These are phyloP conservation scores for Lasioglossum villosulum DNA, from an alignment of 2,888 invertebrate genomes.

Conservation along the genomic window DNA sequence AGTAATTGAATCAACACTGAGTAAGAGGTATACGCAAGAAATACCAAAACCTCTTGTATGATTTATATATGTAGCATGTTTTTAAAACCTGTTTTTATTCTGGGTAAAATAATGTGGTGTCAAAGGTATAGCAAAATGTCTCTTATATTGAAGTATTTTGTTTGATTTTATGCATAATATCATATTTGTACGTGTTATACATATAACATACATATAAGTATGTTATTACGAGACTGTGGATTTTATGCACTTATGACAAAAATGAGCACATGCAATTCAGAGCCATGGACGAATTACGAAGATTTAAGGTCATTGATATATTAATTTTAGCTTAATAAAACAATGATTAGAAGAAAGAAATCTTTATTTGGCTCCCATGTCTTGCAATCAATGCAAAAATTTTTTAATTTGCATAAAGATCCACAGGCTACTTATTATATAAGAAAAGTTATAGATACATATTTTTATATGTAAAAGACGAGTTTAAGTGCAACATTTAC, in stretches of 20 bases:
- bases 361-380: too few relatives aligned
- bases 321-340: too few relatives aligned
- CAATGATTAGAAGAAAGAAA: too few relatives aligned
- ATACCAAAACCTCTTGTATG: constrained; percentile 51
- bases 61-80: constrained; percentile 61
- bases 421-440: too few relatives aligned
- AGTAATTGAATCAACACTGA: constrained; percentile 49
- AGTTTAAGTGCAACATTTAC: neutral
- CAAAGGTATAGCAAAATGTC: constrained; percentile 10
- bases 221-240: too few relatives aligned
- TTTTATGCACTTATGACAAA: too few relatives aligned
- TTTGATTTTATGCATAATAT: constrained; percentile 15
- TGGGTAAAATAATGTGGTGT: constrained; percentile 56
- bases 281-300: too few relatives aligned
- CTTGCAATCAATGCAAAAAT: too few relatives aligned
- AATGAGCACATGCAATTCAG: too few relatives aligned
- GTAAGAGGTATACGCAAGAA: constrained; percentile 46
- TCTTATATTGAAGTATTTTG: constrained; percentile 8
- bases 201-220: neutral
- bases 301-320: too few relatives aligned
- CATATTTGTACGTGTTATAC: constrained; percentile 14
- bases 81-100: constrained; percentile 46
- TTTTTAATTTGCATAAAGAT: too few relatives aligned
- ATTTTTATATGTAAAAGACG: constrained; percentile 1
- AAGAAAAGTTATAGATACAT: constrained; percentile 1